These are phyloP conservation scores for Tigriopus californicus DNA, from an alignment of 2,888 invertebrate genomes.

Conservation along the genomic window DNA sequence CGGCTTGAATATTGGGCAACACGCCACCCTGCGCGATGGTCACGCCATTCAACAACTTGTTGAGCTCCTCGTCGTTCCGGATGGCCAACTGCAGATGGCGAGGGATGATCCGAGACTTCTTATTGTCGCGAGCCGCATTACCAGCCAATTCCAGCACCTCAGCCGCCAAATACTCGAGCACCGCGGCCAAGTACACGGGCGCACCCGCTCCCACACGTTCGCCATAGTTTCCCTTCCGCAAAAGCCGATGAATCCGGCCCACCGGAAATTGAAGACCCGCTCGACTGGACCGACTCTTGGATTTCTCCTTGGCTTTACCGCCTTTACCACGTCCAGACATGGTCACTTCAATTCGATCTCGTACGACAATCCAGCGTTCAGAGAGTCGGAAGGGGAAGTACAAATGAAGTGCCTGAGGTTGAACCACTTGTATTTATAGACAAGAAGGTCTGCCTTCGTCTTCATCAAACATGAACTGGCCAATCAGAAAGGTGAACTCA, in stretches of 20 bases:
- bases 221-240: conserved; percentile 26
- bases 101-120: conserved; percentile 50
- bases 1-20: conserved; percentile 55
- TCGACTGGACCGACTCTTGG: conserved; percentile 30
- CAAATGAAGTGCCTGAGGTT: too few relatives aligned
- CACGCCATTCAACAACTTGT: conserved; percentile 40
- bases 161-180: conserved; percentile 44
- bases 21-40: conserved; percentile 72
- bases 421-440: too few relatives aligned
- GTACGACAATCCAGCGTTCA: too few relatives aligned
- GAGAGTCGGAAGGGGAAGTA: too few relatives aligned
- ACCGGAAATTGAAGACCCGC: conserved; percentile 26
- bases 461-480: too few relatives aligned
- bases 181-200: conserved; percentile 28
- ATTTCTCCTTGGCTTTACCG: conserved; percentile 31
- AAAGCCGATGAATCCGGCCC: conserved; percentile 24
- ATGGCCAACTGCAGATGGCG: conserved; percentile 55
- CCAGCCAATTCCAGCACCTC: conserved; percentile 45
- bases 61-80: conserved; percentile 29
- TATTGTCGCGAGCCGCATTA: conserved; percentile 43
- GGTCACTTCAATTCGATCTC: too few relatives aligned
- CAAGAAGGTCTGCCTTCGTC: too few relatives aligned
- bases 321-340: conserved; percentile 32
- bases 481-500: too few relatives aligned
- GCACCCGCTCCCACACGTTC: conserved; percentile 26